Evolutionary conservation across 2,797 vertebrate genomes (phyloP).

Genomic region (Coranthus polyacanthus): DNA sequence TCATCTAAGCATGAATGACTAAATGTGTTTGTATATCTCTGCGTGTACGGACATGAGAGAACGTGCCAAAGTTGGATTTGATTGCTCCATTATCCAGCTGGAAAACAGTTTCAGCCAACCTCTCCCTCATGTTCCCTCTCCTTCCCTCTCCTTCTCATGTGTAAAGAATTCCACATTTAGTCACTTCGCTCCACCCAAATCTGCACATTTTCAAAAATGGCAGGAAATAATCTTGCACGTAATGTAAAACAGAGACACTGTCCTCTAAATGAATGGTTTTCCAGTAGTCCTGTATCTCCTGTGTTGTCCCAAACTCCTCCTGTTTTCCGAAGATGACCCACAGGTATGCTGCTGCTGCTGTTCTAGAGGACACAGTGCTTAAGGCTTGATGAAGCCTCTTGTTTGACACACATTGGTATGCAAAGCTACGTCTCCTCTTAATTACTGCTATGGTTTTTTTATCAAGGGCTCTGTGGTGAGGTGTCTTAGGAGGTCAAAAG

Average conservation of each 20-base stretch:
- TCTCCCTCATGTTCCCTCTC: slow-evolving; percentile 4
- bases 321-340: slow-evolving; percentile 30
- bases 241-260: slow-evolving; percentile 23
- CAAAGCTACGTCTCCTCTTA: slow-evolving; percentile 55
- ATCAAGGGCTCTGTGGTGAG: slow-evolving; percentile 23
- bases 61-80: slow-evolving; percentile 30
- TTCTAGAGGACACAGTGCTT: slow-evolving; percentile 44
- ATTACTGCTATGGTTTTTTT: slow-evolving; percentile 36
- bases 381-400: slow-evolving; percentile 50
- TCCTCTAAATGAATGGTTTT: slow-evolving; percentile 3
- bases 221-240: background rate
- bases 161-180: slow-evolving; percentile 10
- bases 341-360: slow-evolving; percentile 43
- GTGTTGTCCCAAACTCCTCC: background rate
- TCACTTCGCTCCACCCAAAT: slow-evolving; percentile 19
- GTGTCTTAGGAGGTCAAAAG: slow-evolving; percentile 38
- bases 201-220: slow-evolving; percentile 17
- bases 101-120: slow-evolving; percentile 17
- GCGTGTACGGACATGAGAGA: slow-evolving; percentile 3
- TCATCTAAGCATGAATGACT: background rate
- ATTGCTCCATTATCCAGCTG: slow-evolving; percentile 36
- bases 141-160: slow-evolving; percentile 3
- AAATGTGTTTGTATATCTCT: slow-evolving; percentile 8
- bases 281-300: background rate
- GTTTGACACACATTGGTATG: slow-evolving; percentile 59